Evolutionary conservation across 2,113 vertebrate genomes (phyloP).

Genomic region (Gopherus flavomarginatus): DNA sequence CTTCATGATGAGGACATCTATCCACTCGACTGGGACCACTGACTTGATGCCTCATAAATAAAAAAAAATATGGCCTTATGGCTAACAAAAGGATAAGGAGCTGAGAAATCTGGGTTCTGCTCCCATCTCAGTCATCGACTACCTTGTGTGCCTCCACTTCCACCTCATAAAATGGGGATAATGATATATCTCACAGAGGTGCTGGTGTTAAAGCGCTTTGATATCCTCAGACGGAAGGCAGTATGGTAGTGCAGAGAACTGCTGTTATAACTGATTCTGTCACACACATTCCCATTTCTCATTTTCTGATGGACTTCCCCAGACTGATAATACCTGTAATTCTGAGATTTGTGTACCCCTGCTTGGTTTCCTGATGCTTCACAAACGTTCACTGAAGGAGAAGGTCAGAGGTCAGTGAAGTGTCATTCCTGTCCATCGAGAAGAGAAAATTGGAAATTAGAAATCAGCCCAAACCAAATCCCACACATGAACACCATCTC

Average conservation of each 20-base stretch:
- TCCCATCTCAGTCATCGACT: background rate
- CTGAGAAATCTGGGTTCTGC: background rate
- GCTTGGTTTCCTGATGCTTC: background rate
- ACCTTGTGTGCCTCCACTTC: background rate
- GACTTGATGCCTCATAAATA: fast-evolving
- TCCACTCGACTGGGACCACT: fast-evolving
- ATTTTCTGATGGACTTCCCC: background rate
- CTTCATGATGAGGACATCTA: fast-evolving
- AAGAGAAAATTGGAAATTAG: background rate
- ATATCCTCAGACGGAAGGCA: background rate
- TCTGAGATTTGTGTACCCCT: background rate
- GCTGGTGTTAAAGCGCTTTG: background rate
- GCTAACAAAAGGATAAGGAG: background rate
- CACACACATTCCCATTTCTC: background rate
- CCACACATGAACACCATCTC: background rate
- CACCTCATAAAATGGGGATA: background rate
- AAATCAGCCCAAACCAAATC: background rate
- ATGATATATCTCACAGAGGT: background rate
- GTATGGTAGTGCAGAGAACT: background rate
- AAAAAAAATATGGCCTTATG: background rate
- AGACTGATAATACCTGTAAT: background rate
- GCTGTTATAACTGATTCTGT: background rate
- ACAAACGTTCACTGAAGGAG: background rate
- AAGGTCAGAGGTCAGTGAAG: background rate
- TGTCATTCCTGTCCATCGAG: background rate